Conservation (phyloP, 1,140 invertebrate genomes). For the Drosophila littoralis region DNA sequence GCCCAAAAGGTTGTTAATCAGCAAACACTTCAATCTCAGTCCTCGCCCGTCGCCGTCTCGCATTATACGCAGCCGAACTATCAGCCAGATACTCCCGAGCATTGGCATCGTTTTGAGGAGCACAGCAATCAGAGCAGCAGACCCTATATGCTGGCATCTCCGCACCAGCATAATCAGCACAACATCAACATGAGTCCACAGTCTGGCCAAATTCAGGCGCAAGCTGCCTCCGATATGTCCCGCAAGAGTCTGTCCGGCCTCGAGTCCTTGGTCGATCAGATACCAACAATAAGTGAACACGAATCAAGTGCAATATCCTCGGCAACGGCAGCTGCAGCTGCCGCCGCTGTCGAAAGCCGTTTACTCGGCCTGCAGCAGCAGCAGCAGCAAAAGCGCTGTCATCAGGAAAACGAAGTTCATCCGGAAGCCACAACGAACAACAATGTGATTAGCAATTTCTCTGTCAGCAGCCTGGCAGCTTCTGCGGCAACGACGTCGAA, state of each 20-base stretch:
- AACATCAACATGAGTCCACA: slow-evolving; percentile 47
- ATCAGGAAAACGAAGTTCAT: slow-evolving; percentile 23
- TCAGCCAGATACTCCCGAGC: slow-evolving; percentile 34
- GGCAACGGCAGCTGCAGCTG: slow-evolving; percentile 51
- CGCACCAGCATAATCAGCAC: slow-evolving; percentile 41
- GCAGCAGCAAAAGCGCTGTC: slow-evolving; percentile 49
- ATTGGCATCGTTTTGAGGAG: slow-evolving; percentile 61
- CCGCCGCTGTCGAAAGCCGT: slow-evolving; percentile 68
- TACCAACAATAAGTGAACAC: slow-evolving; percentile 92
- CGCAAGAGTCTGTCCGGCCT: slow-evolving; percentile 94
- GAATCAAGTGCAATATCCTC: slow-evolving; percentile 48
- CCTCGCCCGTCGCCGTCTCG: neutral
- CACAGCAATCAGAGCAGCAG: slow-evolving; percentile 27
- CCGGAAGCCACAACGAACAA: slow-evolving; percentile 23
- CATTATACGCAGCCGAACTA: slow-evolving; percentile 51
- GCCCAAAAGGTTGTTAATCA: slow-evolving; percentile 21
- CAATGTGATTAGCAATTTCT: slow-evolving; percentile 61
- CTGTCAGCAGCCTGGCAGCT: slow-evolving; percentile 67
- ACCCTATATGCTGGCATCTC: slow-evolving; percentile 51
- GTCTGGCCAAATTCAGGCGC: slow-evolving; percentile 73
- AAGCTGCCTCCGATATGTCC: slow-evolving; percentile 88
- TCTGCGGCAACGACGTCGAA: slow-evolving; percentile 39
- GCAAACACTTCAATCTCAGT: slow-evolving; percentile 10
- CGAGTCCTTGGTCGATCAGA: slow-evolving; percentile 95
- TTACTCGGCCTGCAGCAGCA: slow-evolving; percentile 64